These are phyloP conservation scores for Polypedilum vanderplanki DNA, from an alignment of 1,140 invertebrate genomes.

Conservation along the genomic window DNA sequence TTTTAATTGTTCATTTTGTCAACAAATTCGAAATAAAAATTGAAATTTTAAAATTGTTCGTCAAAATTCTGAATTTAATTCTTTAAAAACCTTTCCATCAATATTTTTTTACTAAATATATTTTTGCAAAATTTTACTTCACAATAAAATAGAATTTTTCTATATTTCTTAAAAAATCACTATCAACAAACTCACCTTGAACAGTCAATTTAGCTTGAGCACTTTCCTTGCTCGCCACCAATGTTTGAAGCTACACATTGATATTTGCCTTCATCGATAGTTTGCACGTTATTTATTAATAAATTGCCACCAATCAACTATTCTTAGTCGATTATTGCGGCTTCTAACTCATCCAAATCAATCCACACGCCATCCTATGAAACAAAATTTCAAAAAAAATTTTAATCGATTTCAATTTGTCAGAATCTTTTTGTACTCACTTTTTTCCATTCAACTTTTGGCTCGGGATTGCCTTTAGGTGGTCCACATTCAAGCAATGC, in stretches of 20 bases:
- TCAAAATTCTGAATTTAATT: no score
- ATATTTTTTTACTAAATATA: no score
- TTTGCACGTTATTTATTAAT: slow-evolving; percentile 69
- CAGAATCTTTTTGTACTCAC: slow-evolving; percentile 42
- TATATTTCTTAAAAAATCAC: not conserved
- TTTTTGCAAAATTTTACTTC: no score
- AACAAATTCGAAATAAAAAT: no score
- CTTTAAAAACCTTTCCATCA: no score
- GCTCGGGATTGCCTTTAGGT: slow-evolving; percentile 87
- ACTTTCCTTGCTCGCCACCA: slow-evolving; percentile 68
- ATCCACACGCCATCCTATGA: slow-evolving; percentile 40
- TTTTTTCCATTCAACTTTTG: slow-evolving; percentile 83
- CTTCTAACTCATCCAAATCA: slow-evolving; percentile 43
- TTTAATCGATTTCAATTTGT: slow-evolving; percentile 9
- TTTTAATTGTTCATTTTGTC: no score
- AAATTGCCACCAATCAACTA: slow-evolving; percentile 68
- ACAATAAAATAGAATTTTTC: not conserved
- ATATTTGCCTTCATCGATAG: slow-evolving; percentile 75
- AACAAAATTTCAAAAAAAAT: slow-evolving; percentile 44
- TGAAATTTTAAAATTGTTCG: no score
- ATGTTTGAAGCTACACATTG: slow-evolving; percentile 74
- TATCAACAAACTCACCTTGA: slow-evolving; percentile 54
- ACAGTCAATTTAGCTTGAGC: slow-evolving; percentile 65
- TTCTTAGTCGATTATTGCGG: slow-evolving; percentile 44
- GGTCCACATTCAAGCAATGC: slow-evolving; percentile 86